Base-by-base conservation (phyloP, 2,888 invertebrate genomes). In the Cremastinae sp. region DNA sequence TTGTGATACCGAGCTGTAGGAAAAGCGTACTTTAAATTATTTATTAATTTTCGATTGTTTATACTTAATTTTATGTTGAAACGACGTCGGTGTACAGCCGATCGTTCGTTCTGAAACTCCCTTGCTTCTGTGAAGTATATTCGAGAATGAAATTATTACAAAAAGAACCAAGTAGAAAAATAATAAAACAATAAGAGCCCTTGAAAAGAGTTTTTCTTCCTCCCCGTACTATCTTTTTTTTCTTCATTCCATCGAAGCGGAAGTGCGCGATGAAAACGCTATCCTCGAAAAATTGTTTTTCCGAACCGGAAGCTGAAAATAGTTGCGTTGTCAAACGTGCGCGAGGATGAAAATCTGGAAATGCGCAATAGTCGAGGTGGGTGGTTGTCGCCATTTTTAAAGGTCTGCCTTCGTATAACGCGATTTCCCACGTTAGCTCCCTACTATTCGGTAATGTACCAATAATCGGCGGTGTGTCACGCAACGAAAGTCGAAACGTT, bases 351-450 rank as follows among this genome's bases (percentile, higher is more conserved):
- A 10, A 1, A 10, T 51, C 49, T 51, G 38, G 59, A 65, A 51
- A 53, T 7, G 7, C 16, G 62, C 71, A 45, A 9, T 47, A 56
- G 45, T 8, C n/a, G 18, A 34, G 51, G 59, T 36, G 65, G 65
- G 53, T 59, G 53, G 59, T 10, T 20, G 18, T 38, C 75, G 73
- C 80, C 80, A 80, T 80, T 80, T 80, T 80, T 80, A 80, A 80
- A 80, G 75, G 75, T 71, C 72, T 61, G 14, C 47, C 18, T 14
- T 34, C 16, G 45, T 38, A 58, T 62, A 51, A 53, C 54, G 53
- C 71, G 71, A 79, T 78, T 64, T 75, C 77, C 58, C 56, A 45
- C 28, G 28, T 28, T 28, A n/a, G 8, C 20, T 74, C 74, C 69
- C 74, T 58, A 51, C 59, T 66, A 68, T 45, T 54, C 68, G 68